phyloP scores from a whole-genome alignment of 1,140 invertebrate genomes.

The Drosophila willistoni region DNA sequence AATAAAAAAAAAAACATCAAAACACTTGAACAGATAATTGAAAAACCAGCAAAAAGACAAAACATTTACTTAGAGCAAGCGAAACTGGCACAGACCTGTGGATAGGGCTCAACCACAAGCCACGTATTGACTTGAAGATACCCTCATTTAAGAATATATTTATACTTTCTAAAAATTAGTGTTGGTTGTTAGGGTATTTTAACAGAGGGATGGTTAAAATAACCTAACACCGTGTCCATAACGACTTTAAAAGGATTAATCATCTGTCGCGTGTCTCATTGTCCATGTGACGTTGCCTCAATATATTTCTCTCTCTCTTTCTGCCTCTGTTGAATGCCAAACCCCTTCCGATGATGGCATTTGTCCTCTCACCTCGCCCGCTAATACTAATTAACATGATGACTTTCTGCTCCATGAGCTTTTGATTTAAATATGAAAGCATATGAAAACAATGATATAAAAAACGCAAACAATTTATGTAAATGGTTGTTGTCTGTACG shows the following conservation, averaged over 20 bases:
- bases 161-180: no score
- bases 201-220: no score
- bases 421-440: conserved; percentile 53
- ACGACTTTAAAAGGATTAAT: no score
- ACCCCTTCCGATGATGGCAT: conserved; percentile 7
- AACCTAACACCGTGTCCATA: no score
- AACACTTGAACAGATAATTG: conserved; percentile 69
- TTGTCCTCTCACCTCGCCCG: conserved; percentile 12
- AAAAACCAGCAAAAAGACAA: conserved; percentile 45
- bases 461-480: conserved; percentile 51
- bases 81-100: conserved; percentile 26
- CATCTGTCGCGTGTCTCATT: no score
- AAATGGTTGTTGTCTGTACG: conserved; percentile 13
- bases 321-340: conserved; percentile 8
- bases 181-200: no score
- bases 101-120: conserved; percentile 1
- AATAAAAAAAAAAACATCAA: conserved; percentile 19
- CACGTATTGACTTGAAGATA: conserved; percentile 8
- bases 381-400: conserved; percentile 59
- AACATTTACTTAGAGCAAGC: conserved; percentile 20
- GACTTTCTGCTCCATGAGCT: conserved; percentile 54
- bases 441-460: conserved; percentile 26
- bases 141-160: no score
- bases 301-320: neutral
- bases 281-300: no score